These are phyloP conservation scores for Philereme transversata DNA, from an alignment of 2,888 invertebrate genomes.

Conservation along the genomic window DNA sequence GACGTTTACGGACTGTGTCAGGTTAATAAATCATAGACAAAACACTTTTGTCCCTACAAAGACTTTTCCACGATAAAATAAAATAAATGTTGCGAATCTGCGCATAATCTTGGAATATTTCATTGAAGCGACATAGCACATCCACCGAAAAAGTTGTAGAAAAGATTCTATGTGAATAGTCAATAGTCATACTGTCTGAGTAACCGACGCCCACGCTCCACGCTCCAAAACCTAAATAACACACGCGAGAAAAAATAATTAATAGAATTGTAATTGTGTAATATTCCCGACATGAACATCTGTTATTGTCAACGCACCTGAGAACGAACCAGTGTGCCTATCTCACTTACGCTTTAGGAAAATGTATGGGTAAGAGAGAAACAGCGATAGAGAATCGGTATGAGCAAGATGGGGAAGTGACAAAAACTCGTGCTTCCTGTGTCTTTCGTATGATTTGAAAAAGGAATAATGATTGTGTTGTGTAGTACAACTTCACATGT, in stretches of 20 bases:
- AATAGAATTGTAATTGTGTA: slow-evolving; percentile 82
- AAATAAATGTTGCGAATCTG: not conserved
- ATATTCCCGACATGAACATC: slow-evolving; percentile 76
- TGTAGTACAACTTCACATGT: no score
- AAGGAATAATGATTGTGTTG: slow-evolving; percentile 72
- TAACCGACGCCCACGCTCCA: slow-evolving; percentile 69
- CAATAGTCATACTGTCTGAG: slow-evolving; percentile 43
- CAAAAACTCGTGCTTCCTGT: slow-evolving; percentile 83
- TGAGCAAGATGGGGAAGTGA: slow-evolving; percentile 77
- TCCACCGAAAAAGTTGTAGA: not conserved
- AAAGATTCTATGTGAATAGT: not conserved
- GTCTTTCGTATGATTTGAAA: slow-evolving; percentile 83
- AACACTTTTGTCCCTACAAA: no score
- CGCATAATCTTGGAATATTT: not conserved
- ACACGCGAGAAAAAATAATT: slow-evolving; percentile 77
- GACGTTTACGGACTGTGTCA: no score
- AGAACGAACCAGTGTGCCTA: slow-evolving; percentile 51
- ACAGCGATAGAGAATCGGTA: slow-evolving; percentile 54
- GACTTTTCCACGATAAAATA: not conserved
- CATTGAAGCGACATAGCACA: not conserved
- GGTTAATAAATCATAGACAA: no score
- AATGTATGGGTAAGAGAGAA: slow-evolving; percentile 45
- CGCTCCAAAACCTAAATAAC: slow-evolving; percentile 63
- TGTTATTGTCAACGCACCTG: slow-evolving; percentile 84
- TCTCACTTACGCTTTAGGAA: slow-evolving; percentile 47